phyloP scores from a whole-genome alignment of 2,113 vertebrate genomes.

The Dolichallabes microphthalmus region DNA sequence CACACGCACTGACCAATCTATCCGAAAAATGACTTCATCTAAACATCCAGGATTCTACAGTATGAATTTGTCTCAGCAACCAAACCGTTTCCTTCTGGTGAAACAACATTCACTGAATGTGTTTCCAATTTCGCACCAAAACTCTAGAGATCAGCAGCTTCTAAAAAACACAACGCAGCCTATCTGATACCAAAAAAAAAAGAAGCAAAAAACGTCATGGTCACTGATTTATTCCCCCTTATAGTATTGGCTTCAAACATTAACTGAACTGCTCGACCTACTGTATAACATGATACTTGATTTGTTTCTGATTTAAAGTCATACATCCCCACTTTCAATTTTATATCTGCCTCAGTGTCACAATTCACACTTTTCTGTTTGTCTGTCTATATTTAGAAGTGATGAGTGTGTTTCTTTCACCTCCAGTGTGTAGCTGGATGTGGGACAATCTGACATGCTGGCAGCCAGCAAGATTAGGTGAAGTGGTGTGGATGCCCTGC shows the following conservation, averaged over 20 bases:
- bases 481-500: slow-evolving; percentile 86
- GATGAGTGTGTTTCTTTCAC: slow-evolving; percentile 4
- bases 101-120: background rate
- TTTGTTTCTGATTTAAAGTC: background rate
- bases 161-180: background rate
- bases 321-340: background rate
- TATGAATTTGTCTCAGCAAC: background rate
- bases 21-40: too few relatives aligned
- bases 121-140: background rate
- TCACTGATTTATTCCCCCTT: background rate
- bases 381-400: slow-evolving; percentile 8
- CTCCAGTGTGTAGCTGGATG: slow-evolving; percentile 84
- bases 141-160: background rate
- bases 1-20: background rate
- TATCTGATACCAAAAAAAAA: background rate
- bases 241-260: background rate
- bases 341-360: background rate
- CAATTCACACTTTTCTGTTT: background rate
- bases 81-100: background rate
- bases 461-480: slow-evolving; percentile 82
- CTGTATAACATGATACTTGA: too few relatives aligned
- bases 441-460: slow-evolving; percentile 98
- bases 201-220: too few relatives aligned
- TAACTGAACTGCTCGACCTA: too few relatives aligned
- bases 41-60: background rate